These are phyloP conservation scores for Agrenia bidenticulata DNA, from an alignment of 2,888 invertebrate species.

Conservation along the genomic window DNA sequence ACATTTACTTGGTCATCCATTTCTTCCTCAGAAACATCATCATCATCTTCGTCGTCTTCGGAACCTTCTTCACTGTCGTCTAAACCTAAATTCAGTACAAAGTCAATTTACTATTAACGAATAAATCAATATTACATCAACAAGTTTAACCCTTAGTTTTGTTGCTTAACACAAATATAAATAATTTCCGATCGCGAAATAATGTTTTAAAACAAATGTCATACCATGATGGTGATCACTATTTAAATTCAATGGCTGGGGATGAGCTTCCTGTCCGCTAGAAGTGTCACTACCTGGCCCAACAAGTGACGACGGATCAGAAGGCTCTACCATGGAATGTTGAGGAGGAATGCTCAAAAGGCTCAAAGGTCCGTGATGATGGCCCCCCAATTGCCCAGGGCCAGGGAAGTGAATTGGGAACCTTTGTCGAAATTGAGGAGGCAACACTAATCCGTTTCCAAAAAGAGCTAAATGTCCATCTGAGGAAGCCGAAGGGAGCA, in stretches of 20 bases:
- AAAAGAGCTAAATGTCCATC: not conserved
- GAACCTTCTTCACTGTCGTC: slow-evolving; percentile 34
- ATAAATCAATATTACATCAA: too few relatives aligned
- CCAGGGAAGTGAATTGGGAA: not conserved
- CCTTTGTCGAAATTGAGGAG: not conserved
- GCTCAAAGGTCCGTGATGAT: not conserved
- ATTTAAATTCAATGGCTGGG: not conserved
- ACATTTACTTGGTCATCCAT: slow-evolving; percentile 6
- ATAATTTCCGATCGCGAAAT: too few relatives aligned
- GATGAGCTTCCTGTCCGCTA: not conserved
- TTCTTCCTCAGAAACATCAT: slow-evolving; percentile 25
- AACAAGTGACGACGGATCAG: not conserved
- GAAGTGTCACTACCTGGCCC: not conserved
- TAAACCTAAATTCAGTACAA: not conserved
- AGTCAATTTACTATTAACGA: too few relatives aligned
- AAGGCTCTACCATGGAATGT: slow-evolving; percentile 5
- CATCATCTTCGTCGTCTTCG: slow-evolving; percentile 34
- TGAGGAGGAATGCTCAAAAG: not conserved
- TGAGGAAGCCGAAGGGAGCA: slow-evolving; percentile 4
- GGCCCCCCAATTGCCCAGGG: not conserved
- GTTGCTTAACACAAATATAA: too few relatives aligned
- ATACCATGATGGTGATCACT: not conserved
- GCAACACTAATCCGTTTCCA: not conserved
- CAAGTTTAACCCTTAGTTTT: too few relatives aligned
- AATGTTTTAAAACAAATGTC: too few relatives aligned